Percentiles rank a stretch among this genome's conserved stretches.
phyloP scores from a whole-genome alignment of 2,888 invertebrate genomes.

The Acleris cristana region DNA sequence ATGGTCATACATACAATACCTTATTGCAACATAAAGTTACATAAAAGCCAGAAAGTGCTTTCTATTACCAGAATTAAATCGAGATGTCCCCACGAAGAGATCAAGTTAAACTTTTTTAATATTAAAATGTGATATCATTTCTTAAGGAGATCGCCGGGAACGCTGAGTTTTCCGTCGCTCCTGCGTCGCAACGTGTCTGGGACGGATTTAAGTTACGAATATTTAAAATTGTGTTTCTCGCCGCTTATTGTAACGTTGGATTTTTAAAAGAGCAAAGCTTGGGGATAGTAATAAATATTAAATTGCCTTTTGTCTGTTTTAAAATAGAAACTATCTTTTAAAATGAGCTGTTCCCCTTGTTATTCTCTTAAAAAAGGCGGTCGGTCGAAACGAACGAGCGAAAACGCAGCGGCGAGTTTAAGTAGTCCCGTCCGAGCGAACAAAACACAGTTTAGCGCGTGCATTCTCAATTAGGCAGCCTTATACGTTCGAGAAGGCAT shows the following conservation, averaged over 20 bases:
- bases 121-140: slow-evolving; percentile 35
- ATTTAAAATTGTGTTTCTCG: slow-evolving; percentile 25
- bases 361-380: too few species aligned
- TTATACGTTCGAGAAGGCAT: too few species aligned
- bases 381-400: too few species aligned
- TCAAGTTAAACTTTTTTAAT: slow-evolving; percentile 24
- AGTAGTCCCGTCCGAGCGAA: too few species aligned
- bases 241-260: slow-evolving; percentile 10
- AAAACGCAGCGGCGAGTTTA: too few species aligned
- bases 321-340: not conserved
- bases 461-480: too few species aligned
- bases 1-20: not conserved
- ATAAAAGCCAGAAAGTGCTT: not conserved
- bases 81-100: slow-evolving; percentile 3
- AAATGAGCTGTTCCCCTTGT: too few species aligned
- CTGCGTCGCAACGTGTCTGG: slow-evolving; percentile 7
- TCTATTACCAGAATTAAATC: not conserved
- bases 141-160: slow-evolving; percentile 23
- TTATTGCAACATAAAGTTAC: not conserved
- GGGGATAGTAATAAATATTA: too few species aligned
- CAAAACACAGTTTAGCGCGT: too few species aligned
- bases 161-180: not conserved
- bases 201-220: slow-evolving; percentile 12
- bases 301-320: not conserved
- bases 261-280: not conserved